Percentiles rank a stretch among this genome's conserved stretches.
phyloP scores from a whole-genome alignment of 2,797 vertebrate genomes.

The Pangasius djambal region DNA sequence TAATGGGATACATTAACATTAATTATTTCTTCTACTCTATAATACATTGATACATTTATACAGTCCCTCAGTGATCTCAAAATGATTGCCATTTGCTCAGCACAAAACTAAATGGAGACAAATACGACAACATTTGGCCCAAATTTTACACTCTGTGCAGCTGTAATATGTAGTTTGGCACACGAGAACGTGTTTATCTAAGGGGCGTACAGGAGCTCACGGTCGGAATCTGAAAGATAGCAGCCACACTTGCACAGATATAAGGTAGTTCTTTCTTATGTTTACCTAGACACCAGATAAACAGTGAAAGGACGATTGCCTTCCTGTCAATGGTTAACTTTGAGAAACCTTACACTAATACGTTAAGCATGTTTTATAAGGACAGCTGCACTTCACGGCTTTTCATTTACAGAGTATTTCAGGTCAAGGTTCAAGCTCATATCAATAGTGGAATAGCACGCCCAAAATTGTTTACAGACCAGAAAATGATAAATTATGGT shows the following conservation, averaged over 20 bases:
- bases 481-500: neutral
- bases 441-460: neutral
- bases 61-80: constrained; percentile 26
- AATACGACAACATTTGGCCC: constrained; percentile 28
- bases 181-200: constrained; percentile 42
- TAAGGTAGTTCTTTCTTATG: constrained; percentile 28
- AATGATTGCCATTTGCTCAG: constrained; percentile 24
- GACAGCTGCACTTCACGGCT: constrained; percentile 13
- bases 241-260: constrained; percentile 13
- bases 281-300: constrained; percentile 38
- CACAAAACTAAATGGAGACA: constrained; percentile 20
- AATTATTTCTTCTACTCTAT: constrained; percentile 14
- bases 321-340: constrained; percentile 34
- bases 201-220: constrained; percentile 30
- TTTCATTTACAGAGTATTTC: constrained; percentile 21
- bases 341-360: constrained; percentile 15
- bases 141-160: neutral
- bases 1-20: constrained; percentile 23
- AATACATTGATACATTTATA: constrained; percentile 15
- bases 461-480: neutral
- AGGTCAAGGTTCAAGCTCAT: constrained; percentile 32
- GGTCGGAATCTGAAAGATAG: constrained; percentile 1
- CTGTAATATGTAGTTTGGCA: constrained; percentile 25
- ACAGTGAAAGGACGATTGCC: constrained; percentile 7
- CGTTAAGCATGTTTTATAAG: constrained; percentile 26